A percentile compares a stretch with the other conserved stretches of the same genome.
Evolutionary conservation across 2,888 invertebrate species (phyloP).

Genomic region (Argyra leucocephala): DNA sequence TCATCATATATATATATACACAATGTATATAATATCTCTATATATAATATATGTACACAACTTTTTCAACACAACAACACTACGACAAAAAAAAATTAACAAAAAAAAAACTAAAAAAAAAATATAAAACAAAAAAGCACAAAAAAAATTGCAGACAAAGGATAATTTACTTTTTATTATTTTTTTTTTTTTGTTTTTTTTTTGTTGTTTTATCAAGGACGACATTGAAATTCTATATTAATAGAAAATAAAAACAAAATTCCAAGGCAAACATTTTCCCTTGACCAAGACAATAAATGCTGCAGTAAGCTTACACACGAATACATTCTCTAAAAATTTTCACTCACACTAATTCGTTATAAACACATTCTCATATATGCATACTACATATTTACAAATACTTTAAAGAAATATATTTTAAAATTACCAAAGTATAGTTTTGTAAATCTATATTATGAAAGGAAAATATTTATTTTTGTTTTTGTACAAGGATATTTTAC

Average conservation of each 20-base stretch:
- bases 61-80: not conserved
- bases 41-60: not conserved
- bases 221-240: not conserved
- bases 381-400: no score
- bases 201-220: not conserved
- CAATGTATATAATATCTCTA: no score
- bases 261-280: not conserved
- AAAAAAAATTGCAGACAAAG: not conserved
- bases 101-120: not conserved
- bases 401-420: no score
- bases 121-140: not conserved
- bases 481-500: no score
- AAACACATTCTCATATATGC: no score
- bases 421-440: no score
- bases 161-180: not conserved
- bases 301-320: constrained; percentile 6
- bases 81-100: not conserved
- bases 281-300: constrained; percentile 6
- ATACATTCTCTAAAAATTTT: no score
- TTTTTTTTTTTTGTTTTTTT: not conserved
- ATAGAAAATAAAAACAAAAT: not conserved
- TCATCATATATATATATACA: not conserved
- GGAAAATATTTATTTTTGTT: no score
- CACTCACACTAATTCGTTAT: no score
- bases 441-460: no score